A percentile compares a stretch with the other conserved stretches of the same genome.
phyloP scores from a whole-genome alignment of 2,888 invertebrate species.

The Torymus tubicola region DNA sequence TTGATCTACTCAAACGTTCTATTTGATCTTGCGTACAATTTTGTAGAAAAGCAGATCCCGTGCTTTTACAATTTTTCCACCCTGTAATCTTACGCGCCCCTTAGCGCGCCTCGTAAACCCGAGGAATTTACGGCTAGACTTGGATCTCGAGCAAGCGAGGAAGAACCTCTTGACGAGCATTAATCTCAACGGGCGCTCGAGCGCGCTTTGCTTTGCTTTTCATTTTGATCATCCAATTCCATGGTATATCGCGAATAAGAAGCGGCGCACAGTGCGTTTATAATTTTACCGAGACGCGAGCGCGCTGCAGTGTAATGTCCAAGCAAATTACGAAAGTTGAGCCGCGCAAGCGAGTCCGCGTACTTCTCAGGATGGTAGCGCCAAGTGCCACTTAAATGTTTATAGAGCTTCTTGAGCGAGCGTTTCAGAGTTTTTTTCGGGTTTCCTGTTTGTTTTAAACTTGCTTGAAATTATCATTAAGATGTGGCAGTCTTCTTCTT shows the following conservation, averaged over 20 bases:
- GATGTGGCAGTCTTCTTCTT: no score
- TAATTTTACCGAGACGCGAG: slow-evolving; percentile 37
- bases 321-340: slow-evolving; percentile 32
- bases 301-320: background rate
- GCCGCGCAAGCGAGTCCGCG: background rate
- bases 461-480: no score
- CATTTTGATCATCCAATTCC: slow-evolving; percentile 38
- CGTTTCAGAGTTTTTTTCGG: background rate
- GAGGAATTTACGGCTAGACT: slow-evolving; percentile 36
- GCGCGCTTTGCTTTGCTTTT: background rate
- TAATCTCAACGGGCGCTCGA: background rate
- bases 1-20: no score
- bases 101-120: slow-evolving; percentile 45
- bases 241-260: background rate
- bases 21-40: no score
- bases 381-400: slow-evolving; percentile 35
- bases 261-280: slow-evolving; percentile 4
- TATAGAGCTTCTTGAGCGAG: background rate
- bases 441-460: no score
- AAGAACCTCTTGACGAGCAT: background rate
- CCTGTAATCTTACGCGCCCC: background rate
- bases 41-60: no score
- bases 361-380: background rate
- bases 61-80: no score
- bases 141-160: slow-evolving; percentile 33